phyloP scores from a whole-genome alignment of 2,113 vertebrate species.

The Cnemophilus loriae region DNA sequence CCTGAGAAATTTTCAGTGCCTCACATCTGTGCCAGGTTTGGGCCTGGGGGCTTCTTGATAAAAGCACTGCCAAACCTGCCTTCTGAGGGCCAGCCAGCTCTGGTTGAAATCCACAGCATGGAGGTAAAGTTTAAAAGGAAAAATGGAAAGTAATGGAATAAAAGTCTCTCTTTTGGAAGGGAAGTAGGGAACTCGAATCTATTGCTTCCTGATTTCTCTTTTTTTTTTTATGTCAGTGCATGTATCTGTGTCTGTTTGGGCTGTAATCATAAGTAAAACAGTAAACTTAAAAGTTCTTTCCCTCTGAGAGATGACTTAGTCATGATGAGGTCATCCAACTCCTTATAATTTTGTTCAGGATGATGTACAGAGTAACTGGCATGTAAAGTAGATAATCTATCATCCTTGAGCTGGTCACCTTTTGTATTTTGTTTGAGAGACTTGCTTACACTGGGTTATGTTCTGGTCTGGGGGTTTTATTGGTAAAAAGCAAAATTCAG shows the following conservation, averaged over 20 bases:
- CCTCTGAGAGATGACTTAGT: not conserved
- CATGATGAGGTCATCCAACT: not conserved
- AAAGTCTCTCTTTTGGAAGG: not conserved
- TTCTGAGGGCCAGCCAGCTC: constrained; percentile 93
- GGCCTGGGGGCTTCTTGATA: constrained; percentile 89
- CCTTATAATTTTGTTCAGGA: not conserved
- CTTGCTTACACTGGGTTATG: not conserved
- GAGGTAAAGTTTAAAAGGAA: constrained; percentile 76
- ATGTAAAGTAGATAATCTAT: not conserved
- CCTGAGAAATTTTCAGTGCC: constrained; percentile 92
- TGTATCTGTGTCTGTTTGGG: not conserved
- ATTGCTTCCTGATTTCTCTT: not conserved
- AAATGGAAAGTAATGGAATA: not conserved
- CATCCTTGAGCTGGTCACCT: not conserved
- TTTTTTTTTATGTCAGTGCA: not conserved
- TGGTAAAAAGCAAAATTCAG: not conserved
- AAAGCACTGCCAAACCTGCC: constrained; percentile 91
- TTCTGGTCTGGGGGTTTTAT: not conserved
- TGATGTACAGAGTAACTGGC: not conserved
- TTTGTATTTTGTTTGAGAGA: not conserved
- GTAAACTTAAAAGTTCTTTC: not conserved
- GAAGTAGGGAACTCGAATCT: not conserved
- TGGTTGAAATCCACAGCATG: constrained; percentile 92
- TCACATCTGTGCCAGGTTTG: constrained; percentile 91
- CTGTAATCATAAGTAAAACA: not conserved